phyloP scores from a whole-genome alignment of 2,113 vertebrate genomes.

The Syngnathus typhle region DNA sequence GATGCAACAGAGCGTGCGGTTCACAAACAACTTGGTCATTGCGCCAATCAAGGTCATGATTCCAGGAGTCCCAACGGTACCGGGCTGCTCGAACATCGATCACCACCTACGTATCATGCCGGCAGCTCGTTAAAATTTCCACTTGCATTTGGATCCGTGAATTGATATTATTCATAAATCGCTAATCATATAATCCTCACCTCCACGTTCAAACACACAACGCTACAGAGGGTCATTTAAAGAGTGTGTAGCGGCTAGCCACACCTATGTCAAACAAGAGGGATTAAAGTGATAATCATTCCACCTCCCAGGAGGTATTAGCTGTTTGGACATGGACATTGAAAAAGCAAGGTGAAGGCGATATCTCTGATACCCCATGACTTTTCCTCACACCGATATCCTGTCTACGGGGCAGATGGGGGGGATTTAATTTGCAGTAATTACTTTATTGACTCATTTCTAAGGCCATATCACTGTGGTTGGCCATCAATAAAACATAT shows the following conservation, averaged over 20 bases:
- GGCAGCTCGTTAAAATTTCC: conserved; percentile 48
- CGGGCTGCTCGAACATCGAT: conserved; percentile 37
- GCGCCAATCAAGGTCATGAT: conserved; percentile 63
- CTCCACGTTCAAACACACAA: conserved; percentile 32
- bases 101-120: conserved; percentile 30
- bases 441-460: conserved; percentile 77
- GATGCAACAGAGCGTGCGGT: conserved; percentile 59
- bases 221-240: conserved; percentile 38
- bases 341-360: conserved; percentile 60
- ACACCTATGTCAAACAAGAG: conserved; percentile 60
- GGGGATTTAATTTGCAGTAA: conserved; percentile 71
- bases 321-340: conserved; percentile 53
- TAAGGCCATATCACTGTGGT: conserved; percentile 62
- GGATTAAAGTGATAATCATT: conserved; percentile 68
- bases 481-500: conserved; percentile 73
- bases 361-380: conserved; percentile 50
- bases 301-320: conserved; percentile 65
- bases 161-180: conserved; percentile 52
- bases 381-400: conserved; percentile 32
- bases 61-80: conserved; percentile 43
- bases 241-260: conserved; percentile 45
- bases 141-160: conserved; percentile 32
- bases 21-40: conserved; percentile 67
- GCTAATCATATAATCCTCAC: conserved; percentile 36
- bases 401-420: conserved; percentile 46